phyloP scores from a whole-genome alignment of 2,797 vertebrate genomes.

The Gallirallus australis region DNA sequence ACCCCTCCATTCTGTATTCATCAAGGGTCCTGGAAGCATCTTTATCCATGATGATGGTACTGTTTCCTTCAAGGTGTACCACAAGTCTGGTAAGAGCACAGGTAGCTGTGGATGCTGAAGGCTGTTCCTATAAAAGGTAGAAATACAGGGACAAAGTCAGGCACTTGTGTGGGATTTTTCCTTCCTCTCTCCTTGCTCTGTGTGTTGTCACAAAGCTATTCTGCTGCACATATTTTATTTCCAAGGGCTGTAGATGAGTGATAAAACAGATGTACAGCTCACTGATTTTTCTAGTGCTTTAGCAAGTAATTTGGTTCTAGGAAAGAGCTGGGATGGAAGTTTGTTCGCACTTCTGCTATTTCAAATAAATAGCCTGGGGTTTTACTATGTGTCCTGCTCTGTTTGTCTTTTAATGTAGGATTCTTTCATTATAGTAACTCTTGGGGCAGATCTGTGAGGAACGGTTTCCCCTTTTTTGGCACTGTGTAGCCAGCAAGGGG shows the following conservation, averaged over 20 bases:
- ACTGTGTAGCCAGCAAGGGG: not conserved
- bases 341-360: not conserved
- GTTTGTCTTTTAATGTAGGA: not conserved
- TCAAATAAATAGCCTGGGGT: not conserved
- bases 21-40: slow-evolving; percentile 66
- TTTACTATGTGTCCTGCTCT: not conserved
- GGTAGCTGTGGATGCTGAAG: not conserved
- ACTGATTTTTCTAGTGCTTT: not conserved
- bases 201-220: not conserved
- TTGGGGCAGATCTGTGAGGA: not conserved
- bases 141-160: not conserved
- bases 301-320: not conserved
- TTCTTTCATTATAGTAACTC: not conserved
- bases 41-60: slow-evolving; percentile 74
- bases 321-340: not conserved
- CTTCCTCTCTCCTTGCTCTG: accelerated
- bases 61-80: slow-evolving; percentile 57
- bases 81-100: slow-evolving; percentile 46
- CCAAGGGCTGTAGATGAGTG: not conserved
- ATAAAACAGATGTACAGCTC: not conserved
- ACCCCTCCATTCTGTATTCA: not conserved
- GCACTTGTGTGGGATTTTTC: too few relatives aligned
- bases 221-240: not conserved
- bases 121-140: not conserved
- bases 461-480: not conserved